phyloP scores from a whole-genome alignment of 2,888 invertebrate species.

The Cheilosia grossa region DNA sequence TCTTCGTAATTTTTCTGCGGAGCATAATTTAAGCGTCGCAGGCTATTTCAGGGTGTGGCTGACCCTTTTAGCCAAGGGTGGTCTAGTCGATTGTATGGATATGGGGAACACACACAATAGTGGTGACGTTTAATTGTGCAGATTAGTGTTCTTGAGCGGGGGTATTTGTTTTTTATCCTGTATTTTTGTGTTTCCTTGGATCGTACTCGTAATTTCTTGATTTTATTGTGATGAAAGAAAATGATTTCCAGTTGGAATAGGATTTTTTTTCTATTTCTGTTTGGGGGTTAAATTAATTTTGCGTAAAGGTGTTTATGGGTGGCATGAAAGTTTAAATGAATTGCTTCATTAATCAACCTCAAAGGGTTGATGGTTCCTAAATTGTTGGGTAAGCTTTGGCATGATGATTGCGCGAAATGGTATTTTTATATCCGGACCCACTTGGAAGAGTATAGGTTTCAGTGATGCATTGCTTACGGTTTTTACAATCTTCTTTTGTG shows the following conservation, averaged over 20 bases:
- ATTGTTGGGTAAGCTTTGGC: no score
- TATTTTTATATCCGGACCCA: no score
- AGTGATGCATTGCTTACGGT: no score
- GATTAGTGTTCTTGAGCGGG: slow-evolving; percentile 56
- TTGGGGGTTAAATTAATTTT: not conserved
- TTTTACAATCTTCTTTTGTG: no score
- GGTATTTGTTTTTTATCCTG: slow-evolving; percentile 27
- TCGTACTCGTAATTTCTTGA: slow-evolving; percentile 59
- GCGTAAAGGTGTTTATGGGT: slow-evolving; percentile 11
- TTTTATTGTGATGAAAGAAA: slow-evolving; percentile 58
- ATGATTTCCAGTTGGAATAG: slow-evolving; percentile 13
- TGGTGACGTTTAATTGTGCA: slow-evolving; percentile 61
- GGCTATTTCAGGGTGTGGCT: slow-evolving; percentile 68
- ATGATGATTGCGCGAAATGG: no score
- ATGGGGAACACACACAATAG: slow-evolving; percentile 28
- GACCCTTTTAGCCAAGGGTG: slow-evolving; percentile 62
- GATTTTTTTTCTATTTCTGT: not conserved
- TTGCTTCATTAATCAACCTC: not conserved
- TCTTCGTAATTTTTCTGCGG: slow-evolving; percentile 29
- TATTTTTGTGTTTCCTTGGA: slow-evolving; percentile 19
- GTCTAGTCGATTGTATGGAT: slow-evolving; percentile 16
- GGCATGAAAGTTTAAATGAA: not conserved
- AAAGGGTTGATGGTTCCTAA: no score
- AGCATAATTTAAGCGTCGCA: slow-evolving; percentile 60
- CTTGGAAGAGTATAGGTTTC: no score